Evolutionary conservation across 2,797 vertebrate species (phyloP).

Genomic region (Stomatorhinus walkeri): DNA sequence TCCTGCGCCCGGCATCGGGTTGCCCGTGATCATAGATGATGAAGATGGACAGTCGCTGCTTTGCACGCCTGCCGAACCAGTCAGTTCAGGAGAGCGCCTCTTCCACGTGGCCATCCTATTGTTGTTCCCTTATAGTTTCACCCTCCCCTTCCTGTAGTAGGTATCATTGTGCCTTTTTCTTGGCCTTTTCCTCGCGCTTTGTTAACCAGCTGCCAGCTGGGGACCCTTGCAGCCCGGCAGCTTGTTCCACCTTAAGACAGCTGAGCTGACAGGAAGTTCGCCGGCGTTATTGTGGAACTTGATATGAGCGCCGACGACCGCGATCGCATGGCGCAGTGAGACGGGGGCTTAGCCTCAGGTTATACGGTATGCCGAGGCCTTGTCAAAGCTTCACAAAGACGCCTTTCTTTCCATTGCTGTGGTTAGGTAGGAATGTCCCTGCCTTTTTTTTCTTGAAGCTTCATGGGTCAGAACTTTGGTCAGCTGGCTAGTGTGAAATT

Average conservation of each 20-base stretch:
- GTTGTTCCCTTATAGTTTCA: neutral
- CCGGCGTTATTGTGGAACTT: neutral
- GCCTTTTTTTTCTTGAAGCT: neutral
- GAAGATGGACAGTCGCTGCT: neutral
- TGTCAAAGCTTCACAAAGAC: constrained; percentile 4
- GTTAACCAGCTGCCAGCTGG: neutral
- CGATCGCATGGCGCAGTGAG: neutral
- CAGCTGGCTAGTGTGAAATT: neutral
- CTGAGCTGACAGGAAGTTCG: neutral
- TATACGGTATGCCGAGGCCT: neutral
- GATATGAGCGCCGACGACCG: neutral
- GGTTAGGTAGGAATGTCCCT: constrained; percentile 18
- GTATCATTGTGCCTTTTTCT: neutral
- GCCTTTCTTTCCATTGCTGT: constrained; percentile 13
- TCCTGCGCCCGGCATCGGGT: neutral
- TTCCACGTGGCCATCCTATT: neutral
- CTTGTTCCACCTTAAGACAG: neutral
- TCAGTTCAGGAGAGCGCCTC: neutral
- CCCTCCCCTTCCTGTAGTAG: neutral
- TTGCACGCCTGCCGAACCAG: neutral
- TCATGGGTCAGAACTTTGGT: neutral
- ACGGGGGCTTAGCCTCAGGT: neutral
- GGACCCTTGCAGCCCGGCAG: neutral
- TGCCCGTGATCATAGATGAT: neutral
- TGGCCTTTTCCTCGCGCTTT: neutral